Evolutionary conservation across 1,140 invertebrate species (phyloP), one percentile per base, ranked within the genome.

Genomic region (Zaprionus taronus): DNA sequence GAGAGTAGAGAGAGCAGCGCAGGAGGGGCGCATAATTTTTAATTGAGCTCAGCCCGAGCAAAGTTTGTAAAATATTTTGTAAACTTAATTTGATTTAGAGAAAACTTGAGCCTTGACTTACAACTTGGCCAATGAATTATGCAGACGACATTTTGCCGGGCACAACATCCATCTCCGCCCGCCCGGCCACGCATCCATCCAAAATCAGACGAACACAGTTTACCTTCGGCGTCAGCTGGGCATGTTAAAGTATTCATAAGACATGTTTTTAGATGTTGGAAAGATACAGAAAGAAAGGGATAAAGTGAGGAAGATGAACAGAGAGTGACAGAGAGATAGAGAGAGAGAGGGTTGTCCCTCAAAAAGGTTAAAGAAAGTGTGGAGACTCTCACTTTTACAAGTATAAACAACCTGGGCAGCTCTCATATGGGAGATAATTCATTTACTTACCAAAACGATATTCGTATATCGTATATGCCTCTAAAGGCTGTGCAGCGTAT

Each of bases 41-140:
- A 87, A 87, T 87, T 87, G 84, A 89, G 84, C 84, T 70, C 53
- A 57, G 61, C 61, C 44, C 41, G 41, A 63, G 72, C 26, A 83
- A 85, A 81, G 65, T 89, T 89, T 73, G 70, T 71, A 55, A 89
- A 84, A 87, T 87, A 87, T 84, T 87, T 87, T 81, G 62, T 73
- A 81, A 76, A 87, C 74, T 84, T 87, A 87, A 87, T 89, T 89
- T 80, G 84, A 84, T 87, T 87, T 89, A 69, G 79, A 83, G 68
- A 77, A 80, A 83, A 83, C 78, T 87, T 87, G 68, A 81, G 83
- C 77, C 78, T 83, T 87, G 81, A 89, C 78, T 89, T 87, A 87
- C 80, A 83, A 82, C 60, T 79, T 75, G 78, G 61, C 71, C 81
- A 76, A 89, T 87, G 81, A 87, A 87, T 89, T 81, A 87, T 89